Conservation (phyloP, 2,888 invertebrate genomes). For the Caenorhabditis sp. region DNA sequence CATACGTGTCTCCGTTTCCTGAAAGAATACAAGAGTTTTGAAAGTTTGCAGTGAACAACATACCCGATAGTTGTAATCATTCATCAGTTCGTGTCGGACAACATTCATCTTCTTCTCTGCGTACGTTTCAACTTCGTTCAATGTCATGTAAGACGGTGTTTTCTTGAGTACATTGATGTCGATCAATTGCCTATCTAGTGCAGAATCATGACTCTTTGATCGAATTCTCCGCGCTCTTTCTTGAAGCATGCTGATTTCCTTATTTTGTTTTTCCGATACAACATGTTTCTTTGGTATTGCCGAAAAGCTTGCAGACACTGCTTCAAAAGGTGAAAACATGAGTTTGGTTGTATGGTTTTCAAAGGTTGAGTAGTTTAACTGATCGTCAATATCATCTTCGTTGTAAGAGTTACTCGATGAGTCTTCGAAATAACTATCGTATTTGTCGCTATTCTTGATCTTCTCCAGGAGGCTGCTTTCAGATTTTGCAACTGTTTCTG, state of each 20-base stretch:
- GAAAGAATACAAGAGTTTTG: background rate
- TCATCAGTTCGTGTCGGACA: background rate
- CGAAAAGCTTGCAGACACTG: background rate
- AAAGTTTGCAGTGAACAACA: too few relatives aligned
- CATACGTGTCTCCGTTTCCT: background rate
- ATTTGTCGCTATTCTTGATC: too few relatives aligned
- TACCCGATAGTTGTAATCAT: background rate
- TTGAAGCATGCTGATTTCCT: background rate
- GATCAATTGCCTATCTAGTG: background rate
- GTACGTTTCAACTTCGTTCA: background rate
- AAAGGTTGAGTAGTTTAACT: too few relatives aligned
- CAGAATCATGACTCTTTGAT: slow-evolving; percentile 14
- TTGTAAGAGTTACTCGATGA: too few relatives aligned
- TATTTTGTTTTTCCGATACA: background rate
- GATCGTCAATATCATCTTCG: too few relatives aligned
- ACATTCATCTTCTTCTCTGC: slow-evolving; percentile 7
- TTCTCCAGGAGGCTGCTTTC: too few relatives aligned
- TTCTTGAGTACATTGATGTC: background rate
- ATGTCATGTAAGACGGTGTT: background rate
- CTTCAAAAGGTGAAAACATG: background rate
- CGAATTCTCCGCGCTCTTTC: background rate
- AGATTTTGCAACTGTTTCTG: too few relatives aligned
- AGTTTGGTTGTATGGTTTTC: too few relatives aligned
- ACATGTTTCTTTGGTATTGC: background rate
- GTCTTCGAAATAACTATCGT: too few relatives aligned